Evolutionary conservation across 2,888 invertebrate genomes (phyloP), one percentile per base, ranked within the genome.

Genomic region (Tetranychus piercei): DNA sequence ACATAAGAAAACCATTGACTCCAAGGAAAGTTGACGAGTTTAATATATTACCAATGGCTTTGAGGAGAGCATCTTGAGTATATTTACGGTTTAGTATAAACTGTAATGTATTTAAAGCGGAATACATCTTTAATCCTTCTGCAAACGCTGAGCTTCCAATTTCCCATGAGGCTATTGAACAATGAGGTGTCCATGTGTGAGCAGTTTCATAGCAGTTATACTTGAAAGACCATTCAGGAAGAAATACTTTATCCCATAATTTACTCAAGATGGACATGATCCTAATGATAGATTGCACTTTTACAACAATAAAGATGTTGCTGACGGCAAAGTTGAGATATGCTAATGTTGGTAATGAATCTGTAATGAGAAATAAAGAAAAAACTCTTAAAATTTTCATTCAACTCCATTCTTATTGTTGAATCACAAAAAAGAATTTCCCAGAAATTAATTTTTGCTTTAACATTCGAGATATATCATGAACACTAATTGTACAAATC

Each of bases 151-250:
- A 15, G 8, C 34, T 15, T 44, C 71, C 65, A 6, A 76, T 73
- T 11, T 76, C 74, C 6, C 73, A 65, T 15, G 73, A 70, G 34
- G 75, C 71, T 11, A 74, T 71, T 34, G 73, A 66, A 67, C 76
- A 76, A 22, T 80, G 79, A 4, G 83, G 83, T 22, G 82, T 81
- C 84, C 84, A 84, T 4, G 82, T 81, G 76, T 84, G 83, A 71
- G 82, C 82, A 55, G 44, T n/a, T 45, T 90, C 87, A 78, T 87
- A 85, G 81, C 92, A 91, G 73, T 84, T 84, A 44, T 85, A 84
- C 18, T 83, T 81, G 74, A 88, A 83, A 9, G 86, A 83, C 75
- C 82, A 79, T 80, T 87, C 87, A 81, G 74, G 76, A 87, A 87
- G 77, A 82, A 78, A 76, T 72, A 78, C 66, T 76, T 78, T 44